A percentile compares a stretch with the other conserved stretches of the same genome.
These are phyloP conservation scores for Gallinago jamesoni DNA, from an alignment of 2,113 vertebrate species.

Conservation along the genomic window DNA sequence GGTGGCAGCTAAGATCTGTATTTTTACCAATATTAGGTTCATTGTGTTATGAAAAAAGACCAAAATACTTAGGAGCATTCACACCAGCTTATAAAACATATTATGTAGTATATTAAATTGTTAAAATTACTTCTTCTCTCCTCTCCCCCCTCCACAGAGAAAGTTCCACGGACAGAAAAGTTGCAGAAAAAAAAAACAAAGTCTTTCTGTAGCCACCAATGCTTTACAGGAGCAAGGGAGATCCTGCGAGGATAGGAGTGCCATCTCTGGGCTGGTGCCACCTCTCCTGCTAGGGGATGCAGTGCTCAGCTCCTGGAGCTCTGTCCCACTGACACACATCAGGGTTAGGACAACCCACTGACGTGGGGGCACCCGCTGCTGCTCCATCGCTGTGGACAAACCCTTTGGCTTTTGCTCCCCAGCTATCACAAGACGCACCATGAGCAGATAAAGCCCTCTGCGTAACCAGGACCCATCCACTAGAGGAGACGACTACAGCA, in stretches of 20 bases:
- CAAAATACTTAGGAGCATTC: conserved; percentile 80
- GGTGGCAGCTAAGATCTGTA: conserved; percentile 77
- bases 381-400: fast-evolving
- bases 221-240: not conserved
- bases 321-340: not conserved
- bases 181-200: conserved; percentile 48
- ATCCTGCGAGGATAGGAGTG: not conserved
- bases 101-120: conserved; percentile 83
- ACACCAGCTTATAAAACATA: conserved; percentile 78
- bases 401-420: not conserved
- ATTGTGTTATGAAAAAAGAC: conserved; percentile 81
- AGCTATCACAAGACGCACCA: not conserved
- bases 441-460: not conserved
- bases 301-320: not conserved
- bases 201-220: not conserved
- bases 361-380: not conserved
- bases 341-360: not conserved
- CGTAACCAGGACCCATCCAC: not conserved
- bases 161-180: conserved; percentile 67
- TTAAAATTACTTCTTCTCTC: conserved; percentile 79
- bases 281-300: not conserved
- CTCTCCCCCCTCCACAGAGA: conserved; percentile 30
- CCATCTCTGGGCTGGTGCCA: not conserved
- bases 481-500: not conserved
- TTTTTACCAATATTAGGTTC: conserved; percentile 83